Evolutionary conservation across 64 coral and sea anemone genomes (phyloP), one percentile per base, ranked within the genome.

Genomic region (Astreopora myriophthalma): DNA sequence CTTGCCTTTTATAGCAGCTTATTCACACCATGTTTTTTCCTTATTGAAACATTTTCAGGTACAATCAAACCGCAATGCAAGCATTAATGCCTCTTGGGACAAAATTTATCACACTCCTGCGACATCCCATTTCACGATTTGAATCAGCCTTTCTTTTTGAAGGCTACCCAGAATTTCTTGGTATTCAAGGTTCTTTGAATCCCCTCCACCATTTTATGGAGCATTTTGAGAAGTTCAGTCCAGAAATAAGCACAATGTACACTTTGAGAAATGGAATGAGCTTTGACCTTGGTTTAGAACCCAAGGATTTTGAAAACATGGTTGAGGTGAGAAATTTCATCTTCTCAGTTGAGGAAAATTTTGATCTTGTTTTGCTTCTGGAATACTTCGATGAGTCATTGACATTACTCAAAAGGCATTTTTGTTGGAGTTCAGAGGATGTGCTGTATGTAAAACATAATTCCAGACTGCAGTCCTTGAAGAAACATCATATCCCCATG

Each of bases 351-450:
- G 84, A 93, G 57, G 38, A 87, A 55, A 69, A 93, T 16, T 93
- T 93, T 87, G 22, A 74, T 36, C 60, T 93, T 72, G 84, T 93
- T 11, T 61, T 93, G 26, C 65, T 93, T 5, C 33, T 93, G 44
- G 91, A 93, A 42, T 76, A 87, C 13, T 79, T 93, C 31, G 91
- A 93, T 34, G 91, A 93, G 40, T 87, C 84, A 8, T 67, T 93
- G 42, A 38, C 87, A 10, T 49, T 93, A 31, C 38, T 93, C 38
- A 93, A 66, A 63, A 73, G 55, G 16, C 84, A 66, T 20, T 38
- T 93, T 77, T 87, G 91, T 49, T 93, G 91, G 91, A 80, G 73
- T 80, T 29, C 87, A n/a, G 84, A 93, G 26, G 91, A 93, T 58
- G 46, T 93, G 6, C 16, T 77, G 3, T 87, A 87, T 29, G n/a